phyloP scores from a whole-genome alignment of 2,797 vertebrate genomes.

The Leuciscus waleckii region DNA sequence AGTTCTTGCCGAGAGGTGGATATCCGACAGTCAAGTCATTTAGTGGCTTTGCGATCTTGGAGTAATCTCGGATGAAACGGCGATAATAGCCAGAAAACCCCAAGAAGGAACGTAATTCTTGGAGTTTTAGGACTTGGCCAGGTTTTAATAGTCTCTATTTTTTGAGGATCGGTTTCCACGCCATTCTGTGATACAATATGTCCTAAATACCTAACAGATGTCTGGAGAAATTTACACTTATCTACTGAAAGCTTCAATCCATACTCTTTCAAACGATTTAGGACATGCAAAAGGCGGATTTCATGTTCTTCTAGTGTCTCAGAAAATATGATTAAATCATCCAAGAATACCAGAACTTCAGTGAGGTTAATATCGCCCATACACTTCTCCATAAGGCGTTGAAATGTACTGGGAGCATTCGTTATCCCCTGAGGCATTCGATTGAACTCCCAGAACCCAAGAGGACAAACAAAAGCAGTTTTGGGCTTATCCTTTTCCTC shows the following conservation, averaged over 20 bases:
- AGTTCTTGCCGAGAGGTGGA: neutral
- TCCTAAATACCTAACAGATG: neutral
- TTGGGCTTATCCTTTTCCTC: neutral
- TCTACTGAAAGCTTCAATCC: neutral
- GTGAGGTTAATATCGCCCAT: neutral
- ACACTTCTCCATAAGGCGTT: neutral
- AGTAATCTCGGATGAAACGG: neutral
- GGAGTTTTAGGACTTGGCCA: neutral
- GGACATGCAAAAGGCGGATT: slow-evolving; percentile 19
- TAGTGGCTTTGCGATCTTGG: neutral
- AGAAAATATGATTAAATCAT: neutral
- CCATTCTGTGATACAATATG: neutral
- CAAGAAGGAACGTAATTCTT: slow-evolving; percentile 10
- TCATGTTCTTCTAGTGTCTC: slow-evolving; percentile 41
- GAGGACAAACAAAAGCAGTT: neutral
- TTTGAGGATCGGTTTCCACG: slow-evolving; percentile 10
- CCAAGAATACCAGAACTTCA: neutral
- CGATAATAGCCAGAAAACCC: slow-evolving; percentile 2
- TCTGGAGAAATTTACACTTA: slow-evolving; percentile 10
- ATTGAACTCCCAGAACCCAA: too few species aligned
- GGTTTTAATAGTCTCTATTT: neutral
- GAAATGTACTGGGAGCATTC: too few species aligned
- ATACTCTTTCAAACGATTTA: slow-evolving; percentile 16
- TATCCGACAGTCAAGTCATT: neutral
- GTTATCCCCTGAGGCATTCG: too few species aligned